Conservation (phyloP, 2,888 invertebrate species). For the Neocrepidodera transversa region DNA sequence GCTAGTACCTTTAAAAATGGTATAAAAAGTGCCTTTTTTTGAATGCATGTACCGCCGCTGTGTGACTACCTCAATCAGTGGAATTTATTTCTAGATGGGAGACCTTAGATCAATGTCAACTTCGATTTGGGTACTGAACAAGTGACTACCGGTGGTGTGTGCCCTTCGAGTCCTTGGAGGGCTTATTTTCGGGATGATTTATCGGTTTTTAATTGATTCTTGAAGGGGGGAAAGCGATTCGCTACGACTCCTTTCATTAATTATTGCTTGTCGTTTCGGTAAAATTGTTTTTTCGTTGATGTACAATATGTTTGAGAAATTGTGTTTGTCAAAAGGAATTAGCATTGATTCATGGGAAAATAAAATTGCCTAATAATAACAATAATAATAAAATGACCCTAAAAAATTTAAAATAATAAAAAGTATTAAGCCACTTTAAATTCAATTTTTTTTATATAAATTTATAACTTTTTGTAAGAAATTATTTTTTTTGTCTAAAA, state of each 20-base stretch:
- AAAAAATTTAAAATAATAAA: too few species aligned
- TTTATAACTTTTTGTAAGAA: too few species aligned
- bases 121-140: slow-evolving; percentile 46
- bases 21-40: neutral
- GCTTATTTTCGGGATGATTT: slow-evolving; percentile 44
- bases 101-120: slow-evolving; percentile 49
- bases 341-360: too few species aligned
- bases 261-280: slow-evolving; percentile 16
- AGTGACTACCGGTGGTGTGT: slow-evolving; percentile 17
- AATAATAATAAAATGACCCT: too few species aligned
- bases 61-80: slow-evolving; percentile 24
- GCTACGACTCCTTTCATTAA: slow-evolving; percentile 6
- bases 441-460: too few species aligned
- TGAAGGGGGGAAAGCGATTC: slow-evolving; percentile 18
- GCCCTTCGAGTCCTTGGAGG: slow-evolving; percentile 16
- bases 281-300: slow-evolving; percentile 8
- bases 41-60: neutral
- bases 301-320: too few species aligned
- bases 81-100: slow-evolving; percentile 36
- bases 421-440: too few species aligned
- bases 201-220: slow-evolving; percentile 49
- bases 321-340: too few species aligned
- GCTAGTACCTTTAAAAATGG: too few species aligned
- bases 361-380: too few species aligned
- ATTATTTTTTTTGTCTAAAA: too few species aligned